Evolutionary conservation across 2,797 vertebrate genomes (phyloP).

Genomic region (Takifugu rubripes): DNA sequence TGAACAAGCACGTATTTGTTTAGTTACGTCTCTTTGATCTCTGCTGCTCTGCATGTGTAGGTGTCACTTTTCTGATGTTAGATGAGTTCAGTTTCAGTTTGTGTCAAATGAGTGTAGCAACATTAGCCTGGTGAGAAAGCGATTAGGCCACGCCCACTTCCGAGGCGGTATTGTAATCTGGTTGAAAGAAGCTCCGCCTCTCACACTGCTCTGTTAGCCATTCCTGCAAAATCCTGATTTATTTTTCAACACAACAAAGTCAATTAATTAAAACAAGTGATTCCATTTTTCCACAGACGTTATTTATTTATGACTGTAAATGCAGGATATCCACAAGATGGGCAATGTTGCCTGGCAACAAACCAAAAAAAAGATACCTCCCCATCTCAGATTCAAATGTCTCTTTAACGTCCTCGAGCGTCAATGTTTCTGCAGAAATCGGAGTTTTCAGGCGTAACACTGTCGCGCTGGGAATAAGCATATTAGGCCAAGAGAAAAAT

Average conservation of each 20-base stretch:
- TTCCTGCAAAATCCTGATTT: too few relatives aligned
- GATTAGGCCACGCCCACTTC: not conserved
- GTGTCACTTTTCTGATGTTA: too few relatives aligned
- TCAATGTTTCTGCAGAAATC: constrained; percentile 17
- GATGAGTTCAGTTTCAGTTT: too few relatives aligned
- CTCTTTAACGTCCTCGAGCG: constrained; percentile 19
- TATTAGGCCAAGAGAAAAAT: constrained; percentile 29
- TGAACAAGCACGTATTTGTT: too few relatives aligned
- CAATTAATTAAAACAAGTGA: too few relatives aligned
- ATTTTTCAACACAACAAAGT: too few relatives aligned
- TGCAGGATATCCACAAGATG: constrained; percentile 15
- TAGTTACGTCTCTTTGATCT: too few relatives aligned
- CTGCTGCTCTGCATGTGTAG: too few relatives aligned
- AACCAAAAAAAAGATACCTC: constrained; percentile 33
- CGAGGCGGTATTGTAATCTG: not conserved
- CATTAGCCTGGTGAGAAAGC: not conserved
- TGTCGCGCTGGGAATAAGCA: constrained; percentile 41
- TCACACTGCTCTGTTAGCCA: too few relatives aligned
- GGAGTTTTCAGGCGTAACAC: constrained; percentile 11
- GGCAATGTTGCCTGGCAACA: constrained; percentile 37
- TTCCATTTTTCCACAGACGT: too few relatives aligned
- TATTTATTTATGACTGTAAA: constrained; percentile 42
- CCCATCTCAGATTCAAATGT: constrained; percentile 32
- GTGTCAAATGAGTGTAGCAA: too few relatives aligned
- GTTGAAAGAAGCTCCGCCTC: not conserved